Percentiles rank a stretch among this genome's conserved stretches.
Conservation (phyloP, 2,797 vertebrate genomes). For the Benthosema pterotum region DNA sequence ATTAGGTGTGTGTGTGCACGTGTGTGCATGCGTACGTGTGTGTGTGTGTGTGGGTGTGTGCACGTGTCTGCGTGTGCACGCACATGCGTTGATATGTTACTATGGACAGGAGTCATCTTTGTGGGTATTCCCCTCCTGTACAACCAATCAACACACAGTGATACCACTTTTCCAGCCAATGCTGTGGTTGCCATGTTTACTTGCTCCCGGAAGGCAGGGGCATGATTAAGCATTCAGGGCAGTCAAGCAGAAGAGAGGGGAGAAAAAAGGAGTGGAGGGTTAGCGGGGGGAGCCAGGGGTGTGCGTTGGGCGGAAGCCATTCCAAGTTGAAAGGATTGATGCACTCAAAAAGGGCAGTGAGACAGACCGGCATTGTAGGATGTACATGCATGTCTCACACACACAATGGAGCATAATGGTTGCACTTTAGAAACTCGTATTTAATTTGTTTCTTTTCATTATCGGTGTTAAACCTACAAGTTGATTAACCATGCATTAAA, state of each 20-base stretch:
- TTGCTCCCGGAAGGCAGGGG: conserved; percentile 66
- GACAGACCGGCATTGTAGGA: conserved; percentile 7
- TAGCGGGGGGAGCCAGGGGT: conserved; percentile 28
- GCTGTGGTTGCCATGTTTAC: conserved; percentile 66
- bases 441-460: too few relatives aligned
- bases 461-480: too few relatives aligned
- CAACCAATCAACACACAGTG: conserved; percentile 58
- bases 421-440: too few relatives aligned
- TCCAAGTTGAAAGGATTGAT: conserved; percentile 64
- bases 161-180: conserved; percentile 65
- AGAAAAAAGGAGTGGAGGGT: conserved; percentile 33
- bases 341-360: conserved; percentile 50
- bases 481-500: too few relatives aligned
- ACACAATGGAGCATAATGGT: too few relatives aligned
- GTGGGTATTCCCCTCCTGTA: conserved; percentile 51
- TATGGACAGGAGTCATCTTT: conserved; percentile 60
- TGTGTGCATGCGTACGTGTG: conserved; percentile 2
- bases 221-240: conserved; percentile 78
- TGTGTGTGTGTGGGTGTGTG: background rate
- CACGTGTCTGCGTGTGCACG: too few relatives aligned
- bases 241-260: conserved; percentile 66
- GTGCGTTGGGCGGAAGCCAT: conserved; percentile 58
- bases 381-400: too few relatives aligned
- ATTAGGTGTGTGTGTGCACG: background rate
- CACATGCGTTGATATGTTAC: conserved; percentile 31